phyloP scores from a whole-genome alignment of 2,113 vertebrate species.

The Columba livia region DNA sequence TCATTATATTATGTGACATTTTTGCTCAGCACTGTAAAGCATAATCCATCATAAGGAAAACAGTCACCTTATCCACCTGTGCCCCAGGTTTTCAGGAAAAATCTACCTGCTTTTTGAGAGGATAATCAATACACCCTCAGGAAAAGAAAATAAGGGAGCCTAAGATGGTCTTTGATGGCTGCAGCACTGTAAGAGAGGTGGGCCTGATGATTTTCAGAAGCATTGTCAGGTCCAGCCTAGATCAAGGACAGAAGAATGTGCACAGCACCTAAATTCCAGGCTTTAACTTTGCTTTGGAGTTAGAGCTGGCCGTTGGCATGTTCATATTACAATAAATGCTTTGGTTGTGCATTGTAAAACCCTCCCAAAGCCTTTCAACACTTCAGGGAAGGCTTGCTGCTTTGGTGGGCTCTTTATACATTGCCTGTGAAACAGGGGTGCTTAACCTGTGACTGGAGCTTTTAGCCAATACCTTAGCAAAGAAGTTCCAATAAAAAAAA shows the following conservation, averaged over 20 bases:
- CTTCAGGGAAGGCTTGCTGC: not conserved
- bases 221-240: not conserved
- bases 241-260: not conserved
- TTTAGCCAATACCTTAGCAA: not conserved
- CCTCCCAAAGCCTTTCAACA: not conserved
- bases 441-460: not conserved
- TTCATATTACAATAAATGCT: not conserved
- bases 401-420: not conserved
- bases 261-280: not conserved
- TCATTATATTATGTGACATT: conserved; percentile 27
- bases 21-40: conserved; percentile 48
- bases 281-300: not conserved
- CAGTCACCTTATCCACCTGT: conserved; percentile 5
- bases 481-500: not conserved
- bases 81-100: conserved; percentile 1
- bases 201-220: not conserved
- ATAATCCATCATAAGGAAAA: conserved; percentile 56
- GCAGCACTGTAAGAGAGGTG: not conserved
- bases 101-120: not conserved
- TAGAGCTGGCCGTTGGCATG: not conserved
- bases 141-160: conserved; percentile 5
- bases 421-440: not conserved
- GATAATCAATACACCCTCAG: not conserved
- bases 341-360: not conserved
- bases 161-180: not conserved